Evolutionary conservation across 2,797 vertebrate genomes (phyloP).

Genomic region (Carduelis carduelis): DNA sequence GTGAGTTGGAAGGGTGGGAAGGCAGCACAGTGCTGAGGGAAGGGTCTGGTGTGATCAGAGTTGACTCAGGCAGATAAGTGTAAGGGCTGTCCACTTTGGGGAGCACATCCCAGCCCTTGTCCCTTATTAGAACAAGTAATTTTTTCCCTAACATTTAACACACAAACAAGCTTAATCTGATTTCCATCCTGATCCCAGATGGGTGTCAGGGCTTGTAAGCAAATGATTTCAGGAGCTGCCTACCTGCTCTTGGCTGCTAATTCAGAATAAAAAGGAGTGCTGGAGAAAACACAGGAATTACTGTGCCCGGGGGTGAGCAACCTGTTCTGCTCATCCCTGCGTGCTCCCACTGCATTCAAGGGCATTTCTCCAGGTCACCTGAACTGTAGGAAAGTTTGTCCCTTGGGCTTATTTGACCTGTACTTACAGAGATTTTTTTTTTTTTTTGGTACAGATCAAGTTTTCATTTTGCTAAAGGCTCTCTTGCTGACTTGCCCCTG

Average conservation of each 20-base stretch:
- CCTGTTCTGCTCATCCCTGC: background rate
- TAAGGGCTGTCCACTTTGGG: background rate
- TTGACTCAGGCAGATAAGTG: background rate
- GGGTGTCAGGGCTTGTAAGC: slow-evolving; percentile 49
- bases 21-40: background rate
- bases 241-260: slow-evolving; percentile 47
- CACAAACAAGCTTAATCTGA: slow-evolving; percentile 72
- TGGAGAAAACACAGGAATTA: slow-evolving; percentile 14
- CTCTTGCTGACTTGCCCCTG: background rate
- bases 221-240: slow-evolving; percentile 52
- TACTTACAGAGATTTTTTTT: background rate
- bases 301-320: background rate
- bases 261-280: background rate
- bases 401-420: background rate
- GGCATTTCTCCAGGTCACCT: background rate
- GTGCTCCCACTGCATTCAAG: background rate
- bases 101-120: slow-evolving; percentile 19
- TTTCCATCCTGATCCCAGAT: slow-evolving; percentile 64
- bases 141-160: slow-evolving; percentile 71
- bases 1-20: background rate
- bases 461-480: background rate
- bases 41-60: background rate
- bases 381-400: background rate
- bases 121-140: slow-evolving; percentile 66
- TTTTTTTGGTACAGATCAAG: background rate